phyloP scores from a whole-genome alignment of 2,888 invertebrate genomes.

The Dascillus cervinus region DNA sequence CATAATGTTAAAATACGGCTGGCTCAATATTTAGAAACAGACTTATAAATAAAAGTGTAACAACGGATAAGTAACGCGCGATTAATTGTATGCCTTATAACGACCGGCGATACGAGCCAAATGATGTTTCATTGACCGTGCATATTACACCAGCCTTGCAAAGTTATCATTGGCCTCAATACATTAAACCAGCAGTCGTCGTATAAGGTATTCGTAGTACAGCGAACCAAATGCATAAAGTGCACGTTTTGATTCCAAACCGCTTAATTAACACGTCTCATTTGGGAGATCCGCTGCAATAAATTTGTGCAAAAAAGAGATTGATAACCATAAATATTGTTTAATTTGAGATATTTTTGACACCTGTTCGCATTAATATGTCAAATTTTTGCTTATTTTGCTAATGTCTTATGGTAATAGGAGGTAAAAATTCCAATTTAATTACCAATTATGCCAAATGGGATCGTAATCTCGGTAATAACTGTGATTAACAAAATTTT shows the following conservation, averaged over 20 bases:
- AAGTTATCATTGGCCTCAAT: slow-evolving; percentile 38
- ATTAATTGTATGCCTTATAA: not conserved
- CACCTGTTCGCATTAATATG: slow-evolving; percentile 6
- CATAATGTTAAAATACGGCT: no score
- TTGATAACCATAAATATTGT: slow-evolving; percentile 2
- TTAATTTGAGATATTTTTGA: slow-evolving; percentile 4
- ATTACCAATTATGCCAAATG: slow-evolving; percentile 3
- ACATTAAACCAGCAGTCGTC: slow-evolving; percentile 27
- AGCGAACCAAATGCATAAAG: slow-evolving; percentile 6
- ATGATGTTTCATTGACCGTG: slow-evolving; percentile 23
- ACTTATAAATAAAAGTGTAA: slow-evolving; percentile 9
- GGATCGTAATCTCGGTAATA: no score
- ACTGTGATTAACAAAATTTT: no score
- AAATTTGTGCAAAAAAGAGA: slow-evolving; percentile 3
- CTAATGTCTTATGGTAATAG: slow-evolving; percentile 2
- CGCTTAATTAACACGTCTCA: not conserved
- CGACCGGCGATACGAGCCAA: slow-evolving; percentile 5
- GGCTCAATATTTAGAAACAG: no score
- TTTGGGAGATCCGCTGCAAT: not conserved
- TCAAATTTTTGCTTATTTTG: slow-evolving; percentile 3
- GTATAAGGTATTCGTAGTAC: slow-evolving; percentile 23
- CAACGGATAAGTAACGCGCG: slow-evolving; percentile 3
- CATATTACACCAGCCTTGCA: slow-evolving; percentile 30
- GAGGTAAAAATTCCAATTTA: slow-evolving; percentile 4
- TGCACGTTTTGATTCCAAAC: slow-evolving; percentile 2